These are phyloP conservation scores for Sturnira hondurensis DNA, from an alignment of 2,113 vertebrate species.

Conservation along the genomic window DNA sequence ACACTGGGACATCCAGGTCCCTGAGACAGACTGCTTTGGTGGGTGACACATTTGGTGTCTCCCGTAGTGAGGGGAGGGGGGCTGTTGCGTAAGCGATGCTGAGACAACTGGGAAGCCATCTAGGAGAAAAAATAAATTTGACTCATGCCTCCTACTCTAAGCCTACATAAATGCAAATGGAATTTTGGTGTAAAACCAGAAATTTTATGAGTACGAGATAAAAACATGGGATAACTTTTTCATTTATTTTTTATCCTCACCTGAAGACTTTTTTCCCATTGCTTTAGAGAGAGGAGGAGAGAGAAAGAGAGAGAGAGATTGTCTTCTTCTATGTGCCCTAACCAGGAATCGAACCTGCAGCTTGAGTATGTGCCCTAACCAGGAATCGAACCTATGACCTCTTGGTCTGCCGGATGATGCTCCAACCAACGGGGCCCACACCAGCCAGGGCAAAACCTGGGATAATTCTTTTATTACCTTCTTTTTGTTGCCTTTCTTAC, in stretches of 20 bases:
- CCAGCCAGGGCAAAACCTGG: not conserved
- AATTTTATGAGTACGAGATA: not conserved
- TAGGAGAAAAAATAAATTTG: not conserved
- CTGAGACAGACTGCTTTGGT: not conserved
- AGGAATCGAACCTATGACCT: too few species aligned
- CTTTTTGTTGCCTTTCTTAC: not conserved
- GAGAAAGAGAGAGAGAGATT: too few species aligned
- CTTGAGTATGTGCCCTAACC: too few species aligned
- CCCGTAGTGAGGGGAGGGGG: not conserved
- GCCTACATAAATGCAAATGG: not conserved
- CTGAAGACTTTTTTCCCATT: too few species aligned
- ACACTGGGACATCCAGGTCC: accelerated
- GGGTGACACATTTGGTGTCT: accelerated
- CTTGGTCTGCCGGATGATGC: too few species aligned
- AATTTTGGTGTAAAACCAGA: not conserved
- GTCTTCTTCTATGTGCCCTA: too few species aligned
- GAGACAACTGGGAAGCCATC: not conserved
- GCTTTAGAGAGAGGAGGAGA: too few species aligned
- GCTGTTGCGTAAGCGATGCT: not conserved
- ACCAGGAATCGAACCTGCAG: too few species aligned
- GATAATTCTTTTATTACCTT: not conserved
- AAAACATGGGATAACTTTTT: not conserved
- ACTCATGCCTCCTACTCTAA: not conserved
- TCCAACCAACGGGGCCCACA: too few species aligned
- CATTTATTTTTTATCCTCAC: too few species aligned